These are phyloP conservation scores for Oreotragus oreotragus DNA, from an alignment of 2,113 vertebrate genomes.

Conservation along the genomic window DNA sequence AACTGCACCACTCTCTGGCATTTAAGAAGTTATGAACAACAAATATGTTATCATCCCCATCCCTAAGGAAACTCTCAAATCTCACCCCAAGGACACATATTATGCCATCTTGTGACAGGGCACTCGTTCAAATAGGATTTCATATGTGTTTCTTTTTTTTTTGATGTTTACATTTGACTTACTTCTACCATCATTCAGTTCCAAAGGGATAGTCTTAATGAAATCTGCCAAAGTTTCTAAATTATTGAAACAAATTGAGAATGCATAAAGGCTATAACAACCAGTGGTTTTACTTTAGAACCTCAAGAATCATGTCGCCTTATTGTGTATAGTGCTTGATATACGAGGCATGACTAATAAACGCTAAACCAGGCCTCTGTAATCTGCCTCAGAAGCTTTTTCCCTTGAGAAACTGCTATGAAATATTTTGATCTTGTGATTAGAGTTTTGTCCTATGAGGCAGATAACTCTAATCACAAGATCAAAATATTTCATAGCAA, in stretches of 20 bases:
- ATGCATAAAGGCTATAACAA: not conserved
- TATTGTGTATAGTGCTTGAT: not conserved
- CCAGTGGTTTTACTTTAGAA: not conserved
- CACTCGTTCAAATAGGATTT: not conserved
- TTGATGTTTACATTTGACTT: not conserved
- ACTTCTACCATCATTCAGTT: not conserved
- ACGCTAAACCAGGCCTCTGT: not conserved
- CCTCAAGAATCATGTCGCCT: not conserved
- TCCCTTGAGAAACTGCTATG: too few relatives aligned
- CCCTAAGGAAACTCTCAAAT: not conserved
- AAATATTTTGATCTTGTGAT: too few relatives aligned
- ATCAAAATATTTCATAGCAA: slow-evolving; percentile 12
- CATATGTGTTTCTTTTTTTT: not conserved
- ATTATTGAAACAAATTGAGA: slow-evolving; percentile 18
- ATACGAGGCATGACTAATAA: not conserved
- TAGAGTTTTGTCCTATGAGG: too few relatives aligned
- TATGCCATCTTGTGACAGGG: not conserved
- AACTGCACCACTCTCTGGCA: not conserved
- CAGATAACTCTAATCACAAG: too few relatives aligned
- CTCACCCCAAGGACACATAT: not conserved
- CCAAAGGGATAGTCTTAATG: not conserved
- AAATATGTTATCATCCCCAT: not conserved
- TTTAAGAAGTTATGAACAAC: slow-evolving; percentile 20
- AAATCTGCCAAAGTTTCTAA: not conserved
- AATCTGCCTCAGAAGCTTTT: not conserved